Conservation (phyloP, 2,113 vertebrate species). For the Pholis gunnellus region DNA sequence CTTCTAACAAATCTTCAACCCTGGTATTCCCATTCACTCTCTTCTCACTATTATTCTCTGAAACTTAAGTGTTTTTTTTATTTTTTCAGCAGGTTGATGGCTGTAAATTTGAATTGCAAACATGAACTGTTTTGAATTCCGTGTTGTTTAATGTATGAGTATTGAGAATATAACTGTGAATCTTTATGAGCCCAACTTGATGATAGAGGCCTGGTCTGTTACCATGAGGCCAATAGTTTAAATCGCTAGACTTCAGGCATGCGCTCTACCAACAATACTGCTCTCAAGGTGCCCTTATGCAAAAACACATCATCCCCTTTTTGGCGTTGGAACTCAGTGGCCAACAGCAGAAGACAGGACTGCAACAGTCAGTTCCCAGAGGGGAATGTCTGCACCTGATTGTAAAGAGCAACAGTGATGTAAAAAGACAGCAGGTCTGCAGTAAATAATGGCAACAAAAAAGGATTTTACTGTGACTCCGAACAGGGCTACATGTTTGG, state of each 20-base stretch:
- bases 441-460: not conserved
- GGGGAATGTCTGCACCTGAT: constrained; percentile 15
- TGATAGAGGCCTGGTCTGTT: not conserved
- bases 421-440: constrained; percentile 18
- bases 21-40: not conserved
- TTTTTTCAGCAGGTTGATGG: not conserved
- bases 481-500: not conserved
- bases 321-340: not conserved
- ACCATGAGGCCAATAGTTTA: not conserved
- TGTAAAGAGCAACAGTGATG: constrained; percentile 10
- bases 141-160: constrained; percentile 22
- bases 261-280: not conserved
- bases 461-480: not conserved
- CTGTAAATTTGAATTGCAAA: constrained; percentile 33
- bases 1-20: not conserved
- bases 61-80: not conserved
- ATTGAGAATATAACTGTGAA: constrained; percentile 18
- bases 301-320: constrained; percentile 9
- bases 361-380: constrained; percentile 13
- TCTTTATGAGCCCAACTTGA: constrained; percentile 20
- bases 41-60: not conserved
- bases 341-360: constrained; percentile 12
- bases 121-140: constrained; percentile 1
- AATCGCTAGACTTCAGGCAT: not conserved
- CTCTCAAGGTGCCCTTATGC: constrained; percentile 32